Percentiles rank a stretch among this genome's conserved stretches.
These are phyloP conservation scores for Sapajus apella DNA, from an alignment of 2,113 vertebrate genomes.

Conservation along the genomic window DNA sequence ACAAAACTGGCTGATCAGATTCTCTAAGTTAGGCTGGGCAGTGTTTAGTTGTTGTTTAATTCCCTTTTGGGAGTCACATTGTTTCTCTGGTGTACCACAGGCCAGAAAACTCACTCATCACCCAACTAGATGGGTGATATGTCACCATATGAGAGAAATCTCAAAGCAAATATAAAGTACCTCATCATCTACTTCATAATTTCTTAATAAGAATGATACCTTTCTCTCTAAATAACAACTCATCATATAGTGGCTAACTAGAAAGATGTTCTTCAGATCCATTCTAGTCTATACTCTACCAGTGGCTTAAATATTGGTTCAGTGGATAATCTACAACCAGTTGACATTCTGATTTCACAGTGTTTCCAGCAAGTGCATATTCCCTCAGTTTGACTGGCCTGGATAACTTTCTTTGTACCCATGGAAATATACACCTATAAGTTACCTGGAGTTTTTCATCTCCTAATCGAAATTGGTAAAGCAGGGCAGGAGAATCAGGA, in stretches of 20 bases:
- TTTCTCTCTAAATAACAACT: not conserved
- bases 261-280: not conserved
- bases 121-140: not conserved
- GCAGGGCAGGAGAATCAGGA: conserved; percentile 93
- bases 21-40: not conserved
- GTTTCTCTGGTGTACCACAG: not conserved
- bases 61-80: not conserved
- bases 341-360: not conserved
- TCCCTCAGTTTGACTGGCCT: not conserved
- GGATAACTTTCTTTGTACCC: not conserved
- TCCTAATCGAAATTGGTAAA: conserved; percentile 95
- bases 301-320: not conserved
- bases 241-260: not conserved
- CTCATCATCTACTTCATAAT: not conserved
- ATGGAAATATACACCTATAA: not conserved
- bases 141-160: not conserved
- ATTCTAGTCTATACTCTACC: not conserved
- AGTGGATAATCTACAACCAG: not conserved
- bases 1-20: not conserved
- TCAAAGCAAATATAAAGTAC: not conserved
- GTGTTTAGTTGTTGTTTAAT: no score
- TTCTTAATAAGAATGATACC: not conserved
- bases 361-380: not conserved
- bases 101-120: not conserved
- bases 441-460: conserved; percentile 97